Evolutionary conservation across 2,797 vertebrate genomes (phyloP), one percentile per base, ranked within the genome.

Genomic region (Mormyrops boulengeri): DNA sequence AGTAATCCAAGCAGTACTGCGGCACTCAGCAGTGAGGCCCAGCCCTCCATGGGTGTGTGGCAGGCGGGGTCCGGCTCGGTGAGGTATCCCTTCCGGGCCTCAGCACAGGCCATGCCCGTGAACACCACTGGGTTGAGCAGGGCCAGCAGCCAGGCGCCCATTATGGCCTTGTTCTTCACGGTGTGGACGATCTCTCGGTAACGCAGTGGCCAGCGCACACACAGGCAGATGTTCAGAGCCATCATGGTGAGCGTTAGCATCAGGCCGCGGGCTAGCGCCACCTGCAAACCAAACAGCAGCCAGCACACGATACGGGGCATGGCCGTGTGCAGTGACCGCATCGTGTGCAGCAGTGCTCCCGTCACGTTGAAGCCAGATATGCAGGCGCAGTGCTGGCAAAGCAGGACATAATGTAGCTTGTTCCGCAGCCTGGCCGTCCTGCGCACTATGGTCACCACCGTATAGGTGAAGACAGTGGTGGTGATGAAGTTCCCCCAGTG

Each of bases 211-310:
- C 92, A 93, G 90, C 60, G 4, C 60, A 66, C 22, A 0, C 93
- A 95, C 89, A 94, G 66, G 53, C 91, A 93, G 3, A 82, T 90
- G 87, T 94, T 93, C 88, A 95, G 22, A 30, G 92, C 90, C 94
- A 95, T 94, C 86, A 95, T 90, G 62, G 93, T 92, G 89, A 95
- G 91, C 2, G 92, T 95, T 89, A 95, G 89, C 69, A 94, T 84
- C 11, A 95, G 88, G 90, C 93, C 93, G 90, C 94, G 93, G 52
- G 93, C 94, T 55, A 91, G 91, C 73, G 90, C 91, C 85, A 93
- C 90, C 92, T 95, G 94, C 12, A 91, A 4, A 73, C 93, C 92
- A 57, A 94, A 96, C 17, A 95, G 89, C 47, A 94, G 88, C 93
- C 93, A 93, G 69, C 94, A 94, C 2, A 91, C 38, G 47, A 94